A percentile compares a stretch with the other conserved stretches of the same genome.
These are phyloP conservation scores for Chlorodrepanis virens DNA, from an alignment of 2,113 vertebrate species.

Conservation along the genomic window DNA sequence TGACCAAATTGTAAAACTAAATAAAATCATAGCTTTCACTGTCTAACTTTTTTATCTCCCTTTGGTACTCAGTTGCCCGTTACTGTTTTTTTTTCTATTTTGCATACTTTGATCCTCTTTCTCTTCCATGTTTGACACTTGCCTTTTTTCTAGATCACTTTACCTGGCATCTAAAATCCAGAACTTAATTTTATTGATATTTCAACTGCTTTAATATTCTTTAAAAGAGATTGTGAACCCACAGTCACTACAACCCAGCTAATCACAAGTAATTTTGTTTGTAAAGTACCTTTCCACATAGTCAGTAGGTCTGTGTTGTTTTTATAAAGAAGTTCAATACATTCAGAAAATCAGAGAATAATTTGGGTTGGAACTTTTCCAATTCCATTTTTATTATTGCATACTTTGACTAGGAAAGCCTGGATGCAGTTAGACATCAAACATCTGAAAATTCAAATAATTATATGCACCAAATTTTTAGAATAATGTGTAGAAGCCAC, in stretches of 20 bases:
- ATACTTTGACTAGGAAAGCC: neutral
- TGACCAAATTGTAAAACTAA: neutral
- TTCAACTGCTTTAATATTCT: neutral
- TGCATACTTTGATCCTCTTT: neutral
- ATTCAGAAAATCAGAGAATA: neutral
- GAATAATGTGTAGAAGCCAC: neutral
- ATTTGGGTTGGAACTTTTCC: neutral
- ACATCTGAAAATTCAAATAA: neutral
- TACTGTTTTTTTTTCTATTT: neutral
- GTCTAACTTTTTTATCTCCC: neutral
- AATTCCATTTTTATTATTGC: neutral
- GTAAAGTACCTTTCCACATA: neutral
- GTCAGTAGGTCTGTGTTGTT: neutral
- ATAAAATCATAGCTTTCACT: neutral
- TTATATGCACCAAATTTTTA: neutral
- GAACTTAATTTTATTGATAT: neutral
- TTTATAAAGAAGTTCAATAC: neutral
- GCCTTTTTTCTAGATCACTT: neutral
- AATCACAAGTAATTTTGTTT: neutral
- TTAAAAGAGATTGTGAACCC: neutral
- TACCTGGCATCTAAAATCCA: neutral
- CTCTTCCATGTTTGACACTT: neutral
- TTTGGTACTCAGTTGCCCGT: neutral
- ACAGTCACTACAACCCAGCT: neutral
- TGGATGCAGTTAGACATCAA: neutral